These are phyloP conservation scores for Psylliodes chrysocephalus DNA, from an alignment of 2,888 invertebrate genomes.

Conservation along the genomic window DNA sequence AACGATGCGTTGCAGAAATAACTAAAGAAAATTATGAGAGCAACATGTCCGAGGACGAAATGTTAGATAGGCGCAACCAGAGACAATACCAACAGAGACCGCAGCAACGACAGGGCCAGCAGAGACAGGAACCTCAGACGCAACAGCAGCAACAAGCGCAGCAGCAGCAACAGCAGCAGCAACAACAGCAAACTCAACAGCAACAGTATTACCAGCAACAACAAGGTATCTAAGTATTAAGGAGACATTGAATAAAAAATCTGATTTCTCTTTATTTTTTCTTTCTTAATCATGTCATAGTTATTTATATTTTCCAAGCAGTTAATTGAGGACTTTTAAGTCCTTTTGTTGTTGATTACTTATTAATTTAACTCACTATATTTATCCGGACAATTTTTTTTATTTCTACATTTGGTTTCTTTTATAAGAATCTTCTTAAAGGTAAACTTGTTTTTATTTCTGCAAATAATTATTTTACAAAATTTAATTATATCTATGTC, in stretches of 20 bases:
- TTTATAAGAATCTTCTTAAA: too few species aligned
- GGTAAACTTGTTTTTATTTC: too few species aligned
- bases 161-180: conserved; percentile 63
- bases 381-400: too few species aligned
- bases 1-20: conserved; percentile 73
- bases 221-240: conserved; percentile 45
- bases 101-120: conserved; percentile 62
- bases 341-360: too few species aligned
- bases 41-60: conserved; percentile 77
- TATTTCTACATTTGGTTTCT: too few species aligned
- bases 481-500: too few species aligned
- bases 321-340: too few species aligned
- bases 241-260: conserved; percentile 18
- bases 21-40: conserved; percentile 81
- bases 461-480: too few species aligned
- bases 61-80: conserved; percentile 64
- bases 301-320: too few species aligned
- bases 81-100: conserved; percentile 57
- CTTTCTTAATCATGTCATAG: too few species aligned
- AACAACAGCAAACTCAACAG: conserved; percentile 60
- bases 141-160: conserved; percentile 57
- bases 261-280: too few species aligned
- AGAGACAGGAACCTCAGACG: conserved; percentile 62
- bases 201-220: conserved; percentile 55
- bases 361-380: too few species aligned